Evolutionary conservation across 2,797 vertebrate genomes (phyloP).

Genomic region (Neomorphus geoffroyi): DNA sequence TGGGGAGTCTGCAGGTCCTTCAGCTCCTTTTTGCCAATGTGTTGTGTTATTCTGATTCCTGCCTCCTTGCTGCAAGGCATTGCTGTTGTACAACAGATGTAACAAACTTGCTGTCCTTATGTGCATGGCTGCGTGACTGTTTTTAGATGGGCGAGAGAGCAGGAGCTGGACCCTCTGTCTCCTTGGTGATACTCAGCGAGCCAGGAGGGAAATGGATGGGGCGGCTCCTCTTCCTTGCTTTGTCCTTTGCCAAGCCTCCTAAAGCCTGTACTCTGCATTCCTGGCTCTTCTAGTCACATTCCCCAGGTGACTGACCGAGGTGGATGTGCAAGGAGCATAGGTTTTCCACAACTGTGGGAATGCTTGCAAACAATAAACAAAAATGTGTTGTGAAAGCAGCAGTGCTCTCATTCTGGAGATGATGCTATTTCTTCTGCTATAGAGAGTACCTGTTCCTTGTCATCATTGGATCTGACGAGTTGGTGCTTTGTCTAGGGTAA

Average conservation of each 20-base stretch:
- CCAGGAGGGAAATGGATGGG: neutral
- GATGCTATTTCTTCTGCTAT: neutral
- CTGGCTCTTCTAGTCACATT: neutral
- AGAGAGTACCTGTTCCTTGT: neutral
- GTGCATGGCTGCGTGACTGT: neutral
- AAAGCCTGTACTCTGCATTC: neutral
- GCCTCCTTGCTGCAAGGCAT: neutral
- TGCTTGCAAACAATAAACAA: neutral
- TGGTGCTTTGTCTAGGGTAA: neutral
- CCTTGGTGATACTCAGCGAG: rapidly evolving
- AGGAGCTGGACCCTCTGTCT: neutral
- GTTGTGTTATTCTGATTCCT: neutral
- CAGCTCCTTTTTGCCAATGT: rapidly evolving
- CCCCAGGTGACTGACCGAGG: neutral
- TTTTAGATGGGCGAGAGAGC: neutral
- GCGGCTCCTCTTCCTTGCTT: neutral
- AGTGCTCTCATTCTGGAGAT: neutral
- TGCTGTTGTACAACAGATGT: neutral
- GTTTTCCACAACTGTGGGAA: neutral
- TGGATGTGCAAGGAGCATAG: neutral
- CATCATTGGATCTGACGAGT: neutral
- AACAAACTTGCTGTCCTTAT: neutral
- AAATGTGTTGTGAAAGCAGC: neutral
- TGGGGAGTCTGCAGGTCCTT: neutral
- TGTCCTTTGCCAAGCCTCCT: neutral